phyloP scores from a whole-genome alignment of 2,888 invertebrate species.

The Drosophila incognita region DNA sequence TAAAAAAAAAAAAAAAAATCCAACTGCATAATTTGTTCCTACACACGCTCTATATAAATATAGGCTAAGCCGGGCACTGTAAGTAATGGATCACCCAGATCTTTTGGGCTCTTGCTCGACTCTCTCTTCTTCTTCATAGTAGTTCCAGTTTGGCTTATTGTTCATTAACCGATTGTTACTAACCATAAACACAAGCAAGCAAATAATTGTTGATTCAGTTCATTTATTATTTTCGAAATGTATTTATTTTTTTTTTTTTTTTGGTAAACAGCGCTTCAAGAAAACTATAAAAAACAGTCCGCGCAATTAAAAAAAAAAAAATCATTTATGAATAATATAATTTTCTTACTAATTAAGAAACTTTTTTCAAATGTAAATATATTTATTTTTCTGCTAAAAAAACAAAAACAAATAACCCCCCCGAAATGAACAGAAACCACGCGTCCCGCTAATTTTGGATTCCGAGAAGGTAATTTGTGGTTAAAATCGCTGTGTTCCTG shows the following conservation, averaged over 20 bases:
- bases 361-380: constrained; percentile 36
- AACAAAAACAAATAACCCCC: constrained; percentile 7
- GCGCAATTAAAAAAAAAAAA: constrained; percentile 20
- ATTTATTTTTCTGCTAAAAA: constrained; percentile 50
- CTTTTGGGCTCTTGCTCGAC: constrained; percentile 45
- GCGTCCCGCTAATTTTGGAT: constrained; percentile 80
- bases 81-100: constrained; percentile 85
- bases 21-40: constrained; percentile 71
- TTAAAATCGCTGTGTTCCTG: constrained; percentile 14
- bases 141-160: constrained; percentile 48
- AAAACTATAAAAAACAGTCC: constrained; percentile 33
- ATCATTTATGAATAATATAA: neutral
- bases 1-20: constrained; percentile 34
- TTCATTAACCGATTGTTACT: constrained; percentile 56
- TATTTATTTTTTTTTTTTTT: constrained; percentile 5
- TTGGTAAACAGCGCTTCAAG: constrained; percentile 17
- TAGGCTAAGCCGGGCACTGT: constrained; percentile 88
- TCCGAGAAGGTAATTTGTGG: constrained; percentile 75
- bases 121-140: constrained; percentile 43
- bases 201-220: constrained; percentile 22
- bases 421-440: constrained; percentile 67
- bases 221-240: constrained; percentile 22
- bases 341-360: constrained; percentile 36
- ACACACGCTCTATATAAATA: constrained; percentile 65
- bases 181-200: constrained; percentile 52